These are phyloP conservation scores for Icerya purchasi DNA, from an alignment of 2,888 invertebrate genomes.

Conservation along the genomic window DNA sequence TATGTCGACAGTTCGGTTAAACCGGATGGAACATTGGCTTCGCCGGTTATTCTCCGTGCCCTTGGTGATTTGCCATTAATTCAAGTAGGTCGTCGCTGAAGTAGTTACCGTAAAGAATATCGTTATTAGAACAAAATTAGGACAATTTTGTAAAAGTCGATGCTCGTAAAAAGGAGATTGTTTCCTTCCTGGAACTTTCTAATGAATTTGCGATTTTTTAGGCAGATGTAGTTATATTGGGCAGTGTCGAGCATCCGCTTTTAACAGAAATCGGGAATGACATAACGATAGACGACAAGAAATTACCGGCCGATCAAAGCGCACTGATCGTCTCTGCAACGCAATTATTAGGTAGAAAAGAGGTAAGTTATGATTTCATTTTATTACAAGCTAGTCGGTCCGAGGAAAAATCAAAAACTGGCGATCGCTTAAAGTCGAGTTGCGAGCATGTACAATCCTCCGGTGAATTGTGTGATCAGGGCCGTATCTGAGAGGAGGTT, in stretches of 20 bases:
- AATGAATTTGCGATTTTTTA: constrained; percentile 24
- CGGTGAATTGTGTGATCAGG: too few species aligned
- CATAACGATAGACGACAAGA: constrained; percentile 39
- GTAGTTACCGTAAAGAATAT: neutral
- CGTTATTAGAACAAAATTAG: too few species aligned
- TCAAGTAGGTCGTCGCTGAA: too few species aligned
- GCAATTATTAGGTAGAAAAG: constrained; percentile 30
- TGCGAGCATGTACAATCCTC: too few species aligned
- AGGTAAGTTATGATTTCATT: constrained; percentile 24
- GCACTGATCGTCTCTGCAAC: constrained; percentile 32
- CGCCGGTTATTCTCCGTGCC: constrained; percentile 34
- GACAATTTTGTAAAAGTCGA: neutral
- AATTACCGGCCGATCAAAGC: constrained; percentile 31
- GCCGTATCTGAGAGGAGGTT: too few species aligned
- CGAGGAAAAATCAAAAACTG: too few species aligned
- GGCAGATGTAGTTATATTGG: constrained; percentile 37
- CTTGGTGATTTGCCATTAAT: constrained; percentile 35
- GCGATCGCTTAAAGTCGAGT: too few species aligned
- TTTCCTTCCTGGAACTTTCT: neutral
- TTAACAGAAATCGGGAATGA: constrained; percentile 29
- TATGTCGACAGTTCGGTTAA: constrained; percentile 32
- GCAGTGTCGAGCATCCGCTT: constrained; percentile 23
- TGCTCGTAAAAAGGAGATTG: too few species aligned
- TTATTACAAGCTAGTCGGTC: too few species aligned
- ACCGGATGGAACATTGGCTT: constrained; percentile 29